These are phyloP conservation scores for Chromoteleia sp. DNA, from an alignment of 2,888 invertebrate species.

Conservation along the genomic window DNA sequence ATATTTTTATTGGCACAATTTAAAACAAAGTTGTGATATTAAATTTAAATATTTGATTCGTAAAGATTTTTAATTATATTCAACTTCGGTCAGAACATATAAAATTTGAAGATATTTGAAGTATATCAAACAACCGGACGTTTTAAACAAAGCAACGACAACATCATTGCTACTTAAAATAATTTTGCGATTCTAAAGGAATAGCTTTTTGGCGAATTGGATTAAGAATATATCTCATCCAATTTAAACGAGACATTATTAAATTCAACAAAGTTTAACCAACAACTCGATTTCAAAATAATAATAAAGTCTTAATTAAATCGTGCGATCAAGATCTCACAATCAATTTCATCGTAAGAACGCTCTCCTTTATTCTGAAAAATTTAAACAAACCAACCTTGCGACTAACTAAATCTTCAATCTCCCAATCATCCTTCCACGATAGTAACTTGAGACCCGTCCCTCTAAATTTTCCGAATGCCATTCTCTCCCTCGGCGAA, in stretches of 20 bases:
- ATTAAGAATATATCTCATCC: no score
- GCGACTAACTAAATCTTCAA: neutral
- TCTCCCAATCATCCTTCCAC: neutral
- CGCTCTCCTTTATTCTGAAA: no score
- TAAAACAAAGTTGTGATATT: neutral
- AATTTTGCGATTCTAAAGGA: neutral
- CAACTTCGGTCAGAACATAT: neutral
- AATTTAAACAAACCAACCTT: no score
- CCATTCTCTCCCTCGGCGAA: constrained; percentile 2
- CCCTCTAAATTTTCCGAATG: constrained; percentile 3
- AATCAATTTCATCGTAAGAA: no score
- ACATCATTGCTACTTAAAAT: neutral
- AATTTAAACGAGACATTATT: no score
- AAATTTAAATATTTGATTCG: no score
- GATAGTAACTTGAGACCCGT: neutral
- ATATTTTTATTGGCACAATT: neutral
- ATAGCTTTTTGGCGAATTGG: neutral
- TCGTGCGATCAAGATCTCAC: no score
- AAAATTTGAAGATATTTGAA: neutral
- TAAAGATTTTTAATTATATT: no score
- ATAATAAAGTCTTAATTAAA: no score
- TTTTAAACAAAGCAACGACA: neutral
- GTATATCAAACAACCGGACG: neutral
- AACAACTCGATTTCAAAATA: no score
- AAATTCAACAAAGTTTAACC: no score